These are phyloP conservation scores for Eptesicus fuscus DNA, from an alignment of 2,113 vertebrate genomes.

Conservation along the genomic window DNA sequence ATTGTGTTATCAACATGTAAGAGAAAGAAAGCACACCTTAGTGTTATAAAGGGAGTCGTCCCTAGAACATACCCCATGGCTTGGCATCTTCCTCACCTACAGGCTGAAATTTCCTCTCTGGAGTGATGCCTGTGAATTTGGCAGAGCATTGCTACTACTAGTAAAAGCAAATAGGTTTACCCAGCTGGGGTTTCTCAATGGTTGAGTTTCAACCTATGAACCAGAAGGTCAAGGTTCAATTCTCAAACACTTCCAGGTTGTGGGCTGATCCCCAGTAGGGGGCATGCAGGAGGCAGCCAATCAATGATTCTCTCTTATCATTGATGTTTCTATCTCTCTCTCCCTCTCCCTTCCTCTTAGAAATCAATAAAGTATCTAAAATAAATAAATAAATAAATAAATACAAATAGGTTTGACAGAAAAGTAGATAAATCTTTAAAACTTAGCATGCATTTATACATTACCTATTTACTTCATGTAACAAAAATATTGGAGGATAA, in stretches of 20 bases:
- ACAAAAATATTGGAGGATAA: neutral
- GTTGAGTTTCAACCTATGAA: no score
- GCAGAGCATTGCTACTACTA: neutral
- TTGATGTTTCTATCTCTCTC: no score
- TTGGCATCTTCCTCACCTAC: neutral
- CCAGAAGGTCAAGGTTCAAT: no score
- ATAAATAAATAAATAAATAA: no score
- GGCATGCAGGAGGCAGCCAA: no score
- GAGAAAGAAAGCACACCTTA: neutral
- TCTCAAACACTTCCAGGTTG: no score
- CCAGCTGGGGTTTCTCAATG: no score
- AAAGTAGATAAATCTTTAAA: neutral
- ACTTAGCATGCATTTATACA: neutral
- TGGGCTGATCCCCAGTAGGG: no score
- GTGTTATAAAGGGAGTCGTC: neutral
- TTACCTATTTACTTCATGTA: neutral
- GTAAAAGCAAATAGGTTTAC: neutral
- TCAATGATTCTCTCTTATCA: no score
- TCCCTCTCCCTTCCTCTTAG: no score
- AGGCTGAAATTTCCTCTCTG: neutral
- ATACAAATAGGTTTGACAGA: neutral
- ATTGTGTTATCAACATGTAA: neutral
- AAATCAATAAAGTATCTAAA: no score
- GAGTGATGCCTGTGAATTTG: neutral
- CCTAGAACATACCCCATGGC: no score